Base-by-base conservation (phyloP, 2,797 vertebrate species). In the Menidia menidia region DNA sequence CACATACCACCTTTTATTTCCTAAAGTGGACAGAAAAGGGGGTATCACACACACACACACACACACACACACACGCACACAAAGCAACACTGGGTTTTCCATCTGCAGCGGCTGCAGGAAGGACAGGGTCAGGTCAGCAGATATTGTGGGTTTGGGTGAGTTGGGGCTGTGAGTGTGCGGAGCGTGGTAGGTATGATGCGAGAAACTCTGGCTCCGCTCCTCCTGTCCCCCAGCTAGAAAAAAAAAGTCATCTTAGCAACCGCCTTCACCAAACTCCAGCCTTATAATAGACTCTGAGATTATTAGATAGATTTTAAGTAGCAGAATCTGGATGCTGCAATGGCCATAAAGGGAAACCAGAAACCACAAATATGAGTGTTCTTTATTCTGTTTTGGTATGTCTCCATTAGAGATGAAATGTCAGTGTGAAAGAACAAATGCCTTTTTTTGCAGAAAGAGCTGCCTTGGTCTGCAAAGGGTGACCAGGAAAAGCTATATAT, bases 131-230 rank as follows among this genome's bases (percentile, higher is more conserved):
- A 57, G 80, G 84, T 91, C 86, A 87, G 70, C 75, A 86, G 87
- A 82, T 87, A 77, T 78, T 88, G 87, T 79, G 88, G 87, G 75
- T 92, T 86, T 89, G 72, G 85, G 85, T 88, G 77, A 81, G 47
- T 43, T 68, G 52, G 77, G 80, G 47, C 45, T 68, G 52, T 58
- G 10, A 39, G 73, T 66, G 68, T 82, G 73, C 73, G 77, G 74
- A 71, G 81, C 79, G 75, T 80, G 71, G 74, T 78, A 68, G 73
- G 70, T 71, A 68, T 74, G 74, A 78, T 79, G 64, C 48, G 60
- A 73, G 60, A 25, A 84, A 74, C 25, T 53, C 77, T 84, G 83
- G 73, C 75, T 82, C 77, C 75, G 75, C 73, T 79, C 80, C 80
- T 83, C 68, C 19, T 86, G 74, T 71, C 43, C 65, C 68, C 75